Conservation (phyloP, 30 jellyfish, hydroid and myxozoan genomes). For the Pelagia noctiluca region DNA sequence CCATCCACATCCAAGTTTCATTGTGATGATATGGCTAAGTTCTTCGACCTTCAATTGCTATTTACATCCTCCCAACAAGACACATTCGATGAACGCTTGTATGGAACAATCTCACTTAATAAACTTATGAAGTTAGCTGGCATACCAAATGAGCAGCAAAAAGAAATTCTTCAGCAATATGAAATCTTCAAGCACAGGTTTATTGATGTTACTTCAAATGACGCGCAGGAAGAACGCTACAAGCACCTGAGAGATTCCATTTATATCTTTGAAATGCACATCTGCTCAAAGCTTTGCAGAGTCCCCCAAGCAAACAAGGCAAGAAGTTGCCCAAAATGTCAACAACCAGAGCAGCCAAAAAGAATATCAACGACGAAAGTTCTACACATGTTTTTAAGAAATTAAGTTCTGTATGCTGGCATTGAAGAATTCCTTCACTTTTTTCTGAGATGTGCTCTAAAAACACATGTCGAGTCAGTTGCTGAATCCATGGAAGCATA, state of each 20-base stretch:
- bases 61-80: neutral
- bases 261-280: neutral
- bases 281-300: neutral
- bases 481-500: neutral
- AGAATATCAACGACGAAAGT: neutral
- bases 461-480: neutral
- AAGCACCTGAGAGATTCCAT: neutral
- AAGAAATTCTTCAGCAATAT: neutral
- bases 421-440: neutral
- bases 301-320: neutral
- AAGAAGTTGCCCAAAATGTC: neutral
- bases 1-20: neutral
- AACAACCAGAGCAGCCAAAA: neutral
- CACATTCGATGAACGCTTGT: neutral
- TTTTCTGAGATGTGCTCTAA: neutral
- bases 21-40: neutral
- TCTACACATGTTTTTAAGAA: neutral
- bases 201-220: neutral
- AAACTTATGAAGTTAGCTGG: neutral
- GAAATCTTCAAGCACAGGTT: neutral
- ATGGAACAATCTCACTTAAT: neutral
- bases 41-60: neutral
- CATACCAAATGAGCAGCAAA: neutral
- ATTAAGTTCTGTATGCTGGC: neutral
- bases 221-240: neutral